phyloP scores from a whole-genome alignment of 2,797 vertebrate species.

The Crenuchus spilurus region DNA sequence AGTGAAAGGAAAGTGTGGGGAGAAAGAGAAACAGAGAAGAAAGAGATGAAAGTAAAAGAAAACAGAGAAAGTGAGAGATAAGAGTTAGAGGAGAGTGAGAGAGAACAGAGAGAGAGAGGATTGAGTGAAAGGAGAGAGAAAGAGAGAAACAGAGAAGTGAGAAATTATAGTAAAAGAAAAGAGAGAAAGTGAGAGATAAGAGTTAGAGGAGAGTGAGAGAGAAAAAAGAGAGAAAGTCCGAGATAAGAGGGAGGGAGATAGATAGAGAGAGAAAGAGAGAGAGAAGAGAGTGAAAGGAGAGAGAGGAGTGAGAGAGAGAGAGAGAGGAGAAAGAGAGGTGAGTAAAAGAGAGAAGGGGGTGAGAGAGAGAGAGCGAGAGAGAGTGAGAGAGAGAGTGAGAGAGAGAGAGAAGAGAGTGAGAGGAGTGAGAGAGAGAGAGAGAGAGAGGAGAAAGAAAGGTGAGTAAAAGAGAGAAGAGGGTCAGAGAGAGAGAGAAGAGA shows the following conservation, averaged over 20 bases:
- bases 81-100: background rate
- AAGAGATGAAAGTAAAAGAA: slow-evolving; percentile 3
- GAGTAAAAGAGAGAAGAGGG: background rate
- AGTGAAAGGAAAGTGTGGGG: slow-evolving; percentile 4
- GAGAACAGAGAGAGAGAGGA: too few species aligned
- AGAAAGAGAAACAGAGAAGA: background rate
- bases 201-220: too few species aligned
- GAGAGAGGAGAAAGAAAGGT: background rate
- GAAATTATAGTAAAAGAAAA: too few species aligned
- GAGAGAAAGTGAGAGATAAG: too few species aligned
- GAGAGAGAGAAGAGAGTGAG: background rate
- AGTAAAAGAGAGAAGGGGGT: slow-evolving; percentile 20
- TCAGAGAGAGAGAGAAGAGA: background rate
- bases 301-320: background rate
- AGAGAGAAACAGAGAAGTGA: too few species aligned
- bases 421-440: background rate
- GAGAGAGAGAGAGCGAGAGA: slow-evolving; percentile 5
- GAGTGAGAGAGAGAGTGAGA: background rate
- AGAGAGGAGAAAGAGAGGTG: slow-evolving; percentile 5
- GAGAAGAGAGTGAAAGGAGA: background rate
- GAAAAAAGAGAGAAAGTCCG: too few species aligned
- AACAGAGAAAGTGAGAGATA: too few species aligned
- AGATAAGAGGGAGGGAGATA: background rate
- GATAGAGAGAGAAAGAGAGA: background rate
- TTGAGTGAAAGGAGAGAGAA: too few species aligned